Evolutionary conservation across 2,113 vertebrate genomes (phyloP).

Genomic region (Microcebus murinus): DNA sequence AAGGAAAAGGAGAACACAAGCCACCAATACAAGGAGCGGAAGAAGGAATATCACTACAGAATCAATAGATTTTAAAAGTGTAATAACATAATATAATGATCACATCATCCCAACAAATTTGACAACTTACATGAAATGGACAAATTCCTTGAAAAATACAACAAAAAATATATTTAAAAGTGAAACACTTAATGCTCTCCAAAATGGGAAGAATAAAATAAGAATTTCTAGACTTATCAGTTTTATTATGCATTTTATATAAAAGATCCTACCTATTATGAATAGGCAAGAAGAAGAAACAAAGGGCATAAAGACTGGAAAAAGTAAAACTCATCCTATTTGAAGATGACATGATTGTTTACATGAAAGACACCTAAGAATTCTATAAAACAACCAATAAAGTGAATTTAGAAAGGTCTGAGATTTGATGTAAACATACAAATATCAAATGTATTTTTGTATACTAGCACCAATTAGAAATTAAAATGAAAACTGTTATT

Average conservation of each 20-base stretch:
- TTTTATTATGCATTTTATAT: not conserved
- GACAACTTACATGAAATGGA: not conserved
- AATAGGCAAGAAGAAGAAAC: not conserved
- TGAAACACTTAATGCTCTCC: not conserved
- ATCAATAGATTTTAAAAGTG: not conserved
- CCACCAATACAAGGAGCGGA: not conserved
- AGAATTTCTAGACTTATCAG: not conserved
- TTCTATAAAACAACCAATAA: not conserved
- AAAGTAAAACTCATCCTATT: not conserved
- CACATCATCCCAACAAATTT: not conserved
- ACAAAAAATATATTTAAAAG: not conserved
- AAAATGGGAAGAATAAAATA: not conserved
- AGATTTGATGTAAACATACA: not conserved
- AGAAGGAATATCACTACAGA: not conserved
- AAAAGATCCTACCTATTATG: not conserved
- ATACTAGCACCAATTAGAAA: not conserved
- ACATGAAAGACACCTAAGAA: not conserved
- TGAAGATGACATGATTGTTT: not conserved
- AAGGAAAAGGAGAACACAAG: not conserved
- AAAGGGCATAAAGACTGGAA: not conserved
- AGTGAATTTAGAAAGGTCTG: not conserved
- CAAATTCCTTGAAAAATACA: not conserved
- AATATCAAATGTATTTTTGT: not conserved
- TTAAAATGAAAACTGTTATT: not conserved
- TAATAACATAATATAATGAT: not conserved